Evolutionary conservation across 2,888 invertebrate species (phyloP).

Genomic region (Eulithis prunata): DNA sequence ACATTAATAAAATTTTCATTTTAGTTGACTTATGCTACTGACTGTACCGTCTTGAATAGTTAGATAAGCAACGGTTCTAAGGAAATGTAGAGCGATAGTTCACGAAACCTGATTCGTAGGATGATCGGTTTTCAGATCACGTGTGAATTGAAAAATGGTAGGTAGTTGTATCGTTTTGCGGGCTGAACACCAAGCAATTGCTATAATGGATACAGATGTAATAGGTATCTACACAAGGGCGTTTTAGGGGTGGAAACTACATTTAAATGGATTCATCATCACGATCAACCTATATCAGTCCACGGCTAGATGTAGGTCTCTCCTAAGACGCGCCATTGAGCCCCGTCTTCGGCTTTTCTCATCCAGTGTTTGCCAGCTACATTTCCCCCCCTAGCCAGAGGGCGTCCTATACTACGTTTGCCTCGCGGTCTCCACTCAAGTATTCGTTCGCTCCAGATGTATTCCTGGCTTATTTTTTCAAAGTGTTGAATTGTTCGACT

Average conservation of each 20-base stretch:
- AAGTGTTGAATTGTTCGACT: background rate
- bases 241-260: background rate
- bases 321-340: too few relatives aligned
- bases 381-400: too few relatives aligned
- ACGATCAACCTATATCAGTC: too few relatives aligned
- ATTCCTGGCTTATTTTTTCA: background rate
- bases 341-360: too few relatives aligned
- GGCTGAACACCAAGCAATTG: slow-evolving; percentile 62
- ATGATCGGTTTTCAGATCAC: slow-evolving; percentile 62
- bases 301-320: too few relatives aligned
- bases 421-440: too few relatives aligned
- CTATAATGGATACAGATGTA: slow-evolving; percentile 31
- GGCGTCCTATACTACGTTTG: too few relatives aligned
- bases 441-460: background rate
- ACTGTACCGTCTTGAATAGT: background rate
- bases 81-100: background rate
- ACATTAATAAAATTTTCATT: too few relatives aligned
- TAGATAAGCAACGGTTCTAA: slow-evolving; percentile 3
- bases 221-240: slow-evolving; percentile 9
- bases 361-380: too few relatives aligned
- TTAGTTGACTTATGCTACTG: background rate
- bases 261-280: too few relatives aligned
- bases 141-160: slow-evolving; percentile 72
- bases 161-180: slow-evolving; percentile 59
- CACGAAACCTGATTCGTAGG: slow-evolving; percentile 27